Evolutionary conservation across 2,888 invertebrate species (phyloP), one percentile per base, ranked within the genome.

Genomic region (Auanema freiburgensis): DNA sequence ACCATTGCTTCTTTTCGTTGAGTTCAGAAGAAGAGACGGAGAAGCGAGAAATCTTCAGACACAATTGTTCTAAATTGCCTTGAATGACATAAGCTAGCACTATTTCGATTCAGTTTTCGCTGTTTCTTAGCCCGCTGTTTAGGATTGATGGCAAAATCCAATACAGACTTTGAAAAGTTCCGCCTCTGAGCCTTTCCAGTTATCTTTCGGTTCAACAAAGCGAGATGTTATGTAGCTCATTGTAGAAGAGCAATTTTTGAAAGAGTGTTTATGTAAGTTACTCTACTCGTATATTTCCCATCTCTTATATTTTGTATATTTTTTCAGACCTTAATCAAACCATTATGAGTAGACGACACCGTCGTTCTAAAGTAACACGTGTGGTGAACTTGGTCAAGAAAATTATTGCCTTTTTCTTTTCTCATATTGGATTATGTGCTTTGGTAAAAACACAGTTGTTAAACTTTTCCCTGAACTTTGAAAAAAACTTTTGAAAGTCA

Each of bases 381-480:
- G 79, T 83, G 21, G 80, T 83, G 25, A 83, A 84, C 63, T 65
- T 83, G 14, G 78, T 83, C 43, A 83, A 83, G 56, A 77, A 79
- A 54, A 79, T 83, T 59, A 81, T 83, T 65, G 83, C 83, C 49
- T 83, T 83, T 65, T 79, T 83, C 72, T 81, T 83, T 56, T 82
- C 83, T 8, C 83, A 83, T 60, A 82, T 83, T 41, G 83, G 83
- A 25, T 63, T 83, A 24, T 83, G 79, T 69, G 86, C 89, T 25
- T 85, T 91, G 63, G 91, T 92, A 71, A 88, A 65, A 16, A 10
- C 6, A 51, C 11, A 18, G 23, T 21, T 21, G 3, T 24, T 4
- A 18, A 3, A 11, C 18, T 52, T 16, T 52, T 46, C 16, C 21
- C 21, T 46, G 8, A 46, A 16, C 4, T 21, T 46, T 18, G 46